phyloP scores from a whole-genome alignment of 1,140 invertebrate genomes.

The Mya arenaria region DNA sequence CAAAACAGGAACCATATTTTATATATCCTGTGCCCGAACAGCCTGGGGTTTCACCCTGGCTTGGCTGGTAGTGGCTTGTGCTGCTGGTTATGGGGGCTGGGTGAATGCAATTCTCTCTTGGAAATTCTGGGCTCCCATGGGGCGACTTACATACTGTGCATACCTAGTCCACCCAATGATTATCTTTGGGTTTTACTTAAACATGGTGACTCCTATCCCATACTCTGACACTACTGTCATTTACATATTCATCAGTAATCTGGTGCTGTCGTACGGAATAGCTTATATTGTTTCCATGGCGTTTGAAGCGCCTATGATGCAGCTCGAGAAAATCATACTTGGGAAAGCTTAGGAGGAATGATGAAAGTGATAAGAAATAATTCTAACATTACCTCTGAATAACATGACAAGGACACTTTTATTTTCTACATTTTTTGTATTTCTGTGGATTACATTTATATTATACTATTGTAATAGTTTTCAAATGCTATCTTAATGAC shows the following conservation, averaged over 20 bases:
- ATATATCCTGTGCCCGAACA: slow-evolving; percentile 8
- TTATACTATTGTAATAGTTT: too few relatives aligned
- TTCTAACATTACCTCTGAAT: too few relatives aligned
- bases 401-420: too few relatives aligned
- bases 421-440: too few relatives aligned
- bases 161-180: slow-evolving; percentile 90
- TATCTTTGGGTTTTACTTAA: slow-evolving; percentile 56
- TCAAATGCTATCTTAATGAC: too few relatives aligned
- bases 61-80: slow-evolving; percentile 32
- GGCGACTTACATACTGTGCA: slow-evolving; percentile 92
- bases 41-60: slow-evolving; percentile 7
- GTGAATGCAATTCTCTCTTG: slow-evolving; percentile 83
- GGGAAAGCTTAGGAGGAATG: too few relatives aligned
- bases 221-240: slow-evolving; percentile 34
- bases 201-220: background rate
- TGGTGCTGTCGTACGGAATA: slow-evolving; percentile 15
- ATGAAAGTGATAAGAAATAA: too few relatives aligned
- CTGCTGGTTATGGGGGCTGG: slow-evolving; percentile 14
- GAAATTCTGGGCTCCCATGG: slow-evolving; percentile 89
- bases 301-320: slow-evolving; percentile 30
- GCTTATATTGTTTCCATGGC: slow-evolving; percentile 25
- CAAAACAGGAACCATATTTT: slow-evolving; percentile 8
- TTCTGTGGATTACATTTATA: too few relatives aligned
- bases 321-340: slow-evolving; percentile 31
- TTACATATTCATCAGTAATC: slow-evolving; percentile 9